Conservation (phyloP, 2,113 vertebrate species). For the Bos indicus region DNA sequence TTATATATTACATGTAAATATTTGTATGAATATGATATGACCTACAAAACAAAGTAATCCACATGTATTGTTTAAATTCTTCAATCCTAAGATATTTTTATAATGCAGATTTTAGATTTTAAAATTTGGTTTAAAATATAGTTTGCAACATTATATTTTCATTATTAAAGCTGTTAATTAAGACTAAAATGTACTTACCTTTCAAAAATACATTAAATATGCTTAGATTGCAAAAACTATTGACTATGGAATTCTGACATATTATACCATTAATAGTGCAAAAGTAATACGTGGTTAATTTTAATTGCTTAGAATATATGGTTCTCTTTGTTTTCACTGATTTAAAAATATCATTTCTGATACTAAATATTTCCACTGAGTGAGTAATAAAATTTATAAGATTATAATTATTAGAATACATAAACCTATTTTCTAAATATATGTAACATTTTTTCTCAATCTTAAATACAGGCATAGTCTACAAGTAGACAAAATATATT, state of each 20-base stretch:
- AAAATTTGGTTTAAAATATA: constrained; percentile 19
- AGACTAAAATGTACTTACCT: background rate
- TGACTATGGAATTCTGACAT: background rate
- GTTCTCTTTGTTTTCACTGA: constrained; percentile 21
- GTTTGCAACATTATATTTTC: background rate
- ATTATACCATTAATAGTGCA: constrained; percentile 25
- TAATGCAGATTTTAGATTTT: constrained; percentile 10
- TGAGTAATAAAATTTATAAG: background rate
- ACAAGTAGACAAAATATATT: background rate
- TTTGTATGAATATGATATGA: background rate
- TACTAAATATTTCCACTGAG: constrained; percentile 19
- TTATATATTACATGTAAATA: background rate
- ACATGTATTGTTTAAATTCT: background rate
- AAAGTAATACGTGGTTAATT: constrained; percentile 29
- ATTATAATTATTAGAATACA: background rate
- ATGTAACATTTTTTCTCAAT: background rate
- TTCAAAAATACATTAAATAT: constrained; percentile 34
- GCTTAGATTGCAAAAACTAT: background rate
- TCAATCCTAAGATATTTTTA: constrained; percentile 19
- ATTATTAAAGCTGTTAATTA: constrained; percentile 43
- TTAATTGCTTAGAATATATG: constrained; percentile 50
- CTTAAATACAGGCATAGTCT: background rate
- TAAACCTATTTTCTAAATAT: constrained; percentile 4
- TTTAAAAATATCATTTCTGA: constrained; percentile 20
- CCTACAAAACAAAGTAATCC: background rate